Base-by-base conservation (phyloP, 2,113 vertebrate species). In the Psilopogon haemacephalus region DNA sequence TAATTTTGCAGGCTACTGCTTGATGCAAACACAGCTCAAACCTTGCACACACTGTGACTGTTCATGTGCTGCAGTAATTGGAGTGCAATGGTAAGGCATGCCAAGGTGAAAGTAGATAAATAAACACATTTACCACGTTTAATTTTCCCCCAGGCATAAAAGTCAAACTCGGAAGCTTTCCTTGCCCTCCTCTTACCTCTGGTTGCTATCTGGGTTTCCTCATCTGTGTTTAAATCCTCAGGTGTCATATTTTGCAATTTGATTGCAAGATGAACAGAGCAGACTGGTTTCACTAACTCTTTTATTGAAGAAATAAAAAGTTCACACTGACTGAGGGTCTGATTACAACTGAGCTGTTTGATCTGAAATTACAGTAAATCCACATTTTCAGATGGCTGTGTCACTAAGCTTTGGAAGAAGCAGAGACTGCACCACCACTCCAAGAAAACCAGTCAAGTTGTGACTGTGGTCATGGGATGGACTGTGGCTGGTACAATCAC, bases 281-380 rank as follows among this genome's bases (percentile, higher is more conserved):
- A 50, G 16, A 46, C 52, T 55, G 30, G 71, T 94, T 92, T 88
- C 44, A 62, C 32, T 63, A 74, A 62, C 50, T 81, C 27, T 67
- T 76, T 84, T 37, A 86, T 42, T 81, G 37, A 81, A 92, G 56
- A 91, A 84, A 40, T 18, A 64, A 37, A 37, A 89, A 64, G 26
- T 55, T 82, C 62, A 54, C 42, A 23, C 6, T 63, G 58, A 60
- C 54, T 75, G 54, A 94, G 93, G 38, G 23, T 9, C 37, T 75
- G 37, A 68, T 78, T 56, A 64, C 75, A n/a, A 40, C 46, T 48
- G 52, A 60, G 19, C 44, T 54, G 58, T 6, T 93, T 86, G 21
- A 50, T 11, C 23, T 50, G 21, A 12, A 50, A 50, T 50, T 23
- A 50, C 21, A 24, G 10, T 50, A 24, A 50, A 23, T 50, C 21